Percentiles rank a stretch among this genome's conserved stretches.
These are phyloP conservation scores for human (Homo sapiens) DNA, from an alignment of 2,113 vertebrate species.

Conservation along the genomic window GRCh38 chr4:168373501-168374000, in stretches of 20 bases:
- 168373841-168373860: neutral
- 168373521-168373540: neutral
- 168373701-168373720: constrained; percentile 66
- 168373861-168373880: neutral
- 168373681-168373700: constrained; percentile 38
- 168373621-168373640: neutral
- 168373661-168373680: constrained; percentile 53
- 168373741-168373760: constrained; percentile 41
- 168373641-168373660: neutral
- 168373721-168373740: constrained; percentile 58
- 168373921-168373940: neutral
- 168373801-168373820: constrained; percentile 54
- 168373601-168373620: neutral
- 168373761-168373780: constrained; percentile 46
- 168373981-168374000: neutral
- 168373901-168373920: neutral
- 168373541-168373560: neutral
- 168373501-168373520: neutral
- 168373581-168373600: neutral
- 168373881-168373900: neutral
- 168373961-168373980: neutral
- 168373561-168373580: neutral
- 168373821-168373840: neutral
- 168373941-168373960: neutral
- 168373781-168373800: constrained; percentile 40